Conservation (phyloP, 2,797 vertebrate genomes). For the Moxostoma hubbsi region DNA sequence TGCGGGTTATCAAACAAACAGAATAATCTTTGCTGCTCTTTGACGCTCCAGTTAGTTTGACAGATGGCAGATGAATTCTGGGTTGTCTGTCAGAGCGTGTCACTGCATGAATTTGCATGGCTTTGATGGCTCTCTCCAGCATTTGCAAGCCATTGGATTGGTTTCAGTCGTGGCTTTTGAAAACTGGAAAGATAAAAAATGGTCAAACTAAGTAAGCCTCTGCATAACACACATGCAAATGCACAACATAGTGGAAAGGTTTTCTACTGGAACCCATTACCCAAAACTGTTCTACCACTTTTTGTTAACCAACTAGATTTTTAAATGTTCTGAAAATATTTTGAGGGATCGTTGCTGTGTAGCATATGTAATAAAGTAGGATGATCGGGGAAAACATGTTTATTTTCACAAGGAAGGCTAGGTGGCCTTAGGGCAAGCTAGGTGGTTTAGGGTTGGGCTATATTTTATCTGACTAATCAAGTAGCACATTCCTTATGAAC, state of each 20-base stretch:
- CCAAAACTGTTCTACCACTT: too few species aligned
- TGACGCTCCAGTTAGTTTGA: not conserved
- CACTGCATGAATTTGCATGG: constrained; percentile 10
- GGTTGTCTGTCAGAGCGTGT: constrained; percentile 10
- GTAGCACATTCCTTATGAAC: too few species aligned
- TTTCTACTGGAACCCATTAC: too few species aligned
- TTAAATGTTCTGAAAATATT: too few species aligned
- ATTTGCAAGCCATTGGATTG: not conserved
- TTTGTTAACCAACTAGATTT: too few species aligned
- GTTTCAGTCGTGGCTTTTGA: constrained; percentile 8
- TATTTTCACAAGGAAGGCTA: too few species aligned
- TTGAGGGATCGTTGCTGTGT: too few species aligned
- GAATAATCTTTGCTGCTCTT: constrained; percentile 31
- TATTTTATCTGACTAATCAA: too few species aligned
- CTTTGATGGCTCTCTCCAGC: not conserved
- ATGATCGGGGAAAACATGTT: too few species aligned
- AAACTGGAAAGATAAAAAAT: constrained; percentile 4
- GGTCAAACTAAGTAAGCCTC: not conserved
- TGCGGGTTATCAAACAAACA: constrained; percentile 38
- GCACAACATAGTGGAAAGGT: not conserved
- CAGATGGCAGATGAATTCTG: constrained; percentile 33
- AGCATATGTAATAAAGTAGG: too few species aligned
- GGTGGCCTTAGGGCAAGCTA: too few species aligned
- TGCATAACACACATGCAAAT: not conserved
- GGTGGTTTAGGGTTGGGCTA: too few species aligned